Base-by-base conservation (phyloP, 2,888 invertebrate genomes). In the Deroplatys truncata region DNA sequence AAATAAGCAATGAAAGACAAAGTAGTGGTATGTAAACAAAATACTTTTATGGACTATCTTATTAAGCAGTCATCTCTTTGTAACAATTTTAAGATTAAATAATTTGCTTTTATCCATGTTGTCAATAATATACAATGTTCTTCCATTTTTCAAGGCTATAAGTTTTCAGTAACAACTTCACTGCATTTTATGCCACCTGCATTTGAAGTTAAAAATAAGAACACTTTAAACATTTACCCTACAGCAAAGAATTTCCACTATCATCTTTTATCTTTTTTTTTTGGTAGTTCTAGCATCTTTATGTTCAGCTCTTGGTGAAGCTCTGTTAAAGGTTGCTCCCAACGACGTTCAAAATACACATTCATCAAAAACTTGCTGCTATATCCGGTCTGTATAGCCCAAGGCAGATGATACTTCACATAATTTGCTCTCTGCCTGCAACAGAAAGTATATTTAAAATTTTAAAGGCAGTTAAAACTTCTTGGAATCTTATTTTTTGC, bases 271-370 rank as follows among this genome's bases (percentile, higher is more conserved):
- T 28, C 9, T 5, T 84, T 84, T 5, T 84, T 84, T 84, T 85
- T 83, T 29, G 82, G 82, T 28, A 82, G n/a, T 84, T 93, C 91
- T 90, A 97, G 94, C 89, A 94, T 94, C 87, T 93, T 94, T 91
- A 99, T 97, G 92, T 97, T 97, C 92, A 98, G 95, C 94, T 98
- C 98, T 91, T 94, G 94, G 92, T 98, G 95, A 91, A 99, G 95
- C 82, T 98, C 97, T 31, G 94, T 93, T 84, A 99, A 94, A 84
- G 97, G 94, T 93, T 98, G 98, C 87, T 98, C 98, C 98, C 98
- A 99, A 91, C 99, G 95, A 93, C 98, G 97, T 93, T 99, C 99
- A 95, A 96, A 99, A 93, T 97, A 98, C 89, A 98, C 94, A 93
- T 97, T 96, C 95, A 99, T 95, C 91, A 99, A 93, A 92, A 98